Evolutionary conservation across 2,113 vertebrate genomes (phyloP), one percentile per base, ranked within the genome.

Genomic region (Eptesicus fuscus): DNA sequence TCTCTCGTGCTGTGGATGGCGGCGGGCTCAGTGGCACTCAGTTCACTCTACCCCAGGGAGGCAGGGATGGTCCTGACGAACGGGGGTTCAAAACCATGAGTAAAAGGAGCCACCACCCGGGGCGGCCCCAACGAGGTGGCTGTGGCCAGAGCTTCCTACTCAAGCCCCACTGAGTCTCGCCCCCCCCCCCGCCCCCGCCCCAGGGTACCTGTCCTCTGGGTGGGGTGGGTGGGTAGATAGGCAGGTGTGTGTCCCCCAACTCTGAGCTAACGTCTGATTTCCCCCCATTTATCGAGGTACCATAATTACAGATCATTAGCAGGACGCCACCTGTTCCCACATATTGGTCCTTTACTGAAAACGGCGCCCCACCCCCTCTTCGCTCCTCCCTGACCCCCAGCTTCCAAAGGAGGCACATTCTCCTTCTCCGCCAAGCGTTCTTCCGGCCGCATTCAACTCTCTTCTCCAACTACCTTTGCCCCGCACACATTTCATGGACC

Each of bases 11-110:
- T 7, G 35, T 0, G 35, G 37, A 2, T 0, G 5, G 65, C 18
- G 13, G 28, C 0, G 3, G 12, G 67, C 28, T 83, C 79, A 30
- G 18, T 59, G 49, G 10, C 2, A 20, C 1, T 16, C 14, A 14
- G 40, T 9, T 69, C 14, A 37, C 7, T 22, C 13, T 20, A 78
- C 77, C 23, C 53, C 16, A 5, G 44, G 35, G 13, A 32, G 37
- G 16, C 12, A 25, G 7, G 2, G 30, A 1, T 1, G 0, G 30
- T 12, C 28, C 22, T 42, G n/a, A 59, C 4, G 30, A 32, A 20
- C 13, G 2, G 1, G n/a, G 53, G 44, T 49, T 78, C 53, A 87
- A 22, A 35, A 88, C 49, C 44, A 42, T 5, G 5, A 32, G 32
- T 25, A 56, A 44, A 42, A 83, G 44, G 44, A 61, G 28, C 8